A percentile compares a stretch with the other conserved stretches of the same genome.
Evolutionary conservation across 2,113 vertebrate species (phyloP).

Genomic region (Chaetops frenatus): DNA sequence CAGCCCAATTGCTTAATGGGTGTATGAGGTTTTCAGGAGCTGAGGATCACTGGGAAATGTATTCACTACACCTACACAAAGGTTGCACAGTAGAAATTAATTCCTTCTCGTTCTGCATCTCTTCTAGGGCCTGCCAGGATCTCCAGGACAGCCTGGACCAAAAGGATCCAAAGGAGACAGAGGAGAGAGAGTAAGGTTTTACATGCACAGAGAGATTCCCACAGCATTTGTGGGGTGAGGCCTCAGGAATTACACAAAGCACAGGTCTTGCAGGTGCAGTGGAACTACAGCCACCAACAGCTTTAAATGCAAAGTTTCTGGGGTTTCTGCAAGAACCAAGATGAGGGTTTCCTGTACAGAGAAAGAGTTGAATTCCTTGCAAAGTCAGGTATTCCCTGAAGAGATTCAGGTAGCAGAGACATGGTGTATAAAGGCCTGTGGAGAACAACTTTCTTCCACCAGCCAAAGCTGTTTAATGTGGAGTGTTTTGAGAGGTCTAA

Average conservation of each 20-base stretch:
- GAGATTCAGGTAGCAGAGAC: neutral
- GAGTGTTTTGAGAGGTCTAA: neutral
- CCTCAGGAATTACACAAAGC: neutral
- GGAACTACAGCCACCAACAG: neutral
- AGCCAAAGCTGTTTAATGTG: neutral
- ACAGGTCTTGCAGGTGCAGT: neutral
- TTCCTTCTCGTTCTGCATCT: neutral
- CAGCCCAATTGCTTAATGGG: neutral
- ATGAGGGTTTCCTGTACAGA: neutral
- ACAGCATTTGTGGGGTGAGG: neutral
- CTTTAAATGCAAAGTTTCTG: neutral
- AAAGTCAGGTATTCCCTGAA: neutral
- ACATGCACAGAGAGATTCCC: neutral
- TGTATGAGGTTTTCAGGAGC: neutral
- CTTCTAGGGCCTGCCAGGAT: constrained; percentile 70
- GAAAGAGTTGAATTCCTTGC: neutral
- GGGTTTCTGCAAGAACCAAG: neutral
- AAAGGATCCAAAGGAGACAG: constrained; percentile 77
- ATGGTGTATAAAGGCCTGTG: neutral
- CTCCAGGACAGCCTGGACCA: constrained; percentile 66
- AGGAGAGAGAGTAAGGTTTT: constrained; percentile 75
- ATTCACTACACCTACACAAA: neutral
- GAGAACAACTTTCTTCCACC: neutral
- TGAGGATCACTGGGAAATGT: neutral
- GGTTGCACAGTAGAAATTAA: neutral